Conservation (phyloP, 2,797 vertebrate genomes). For the Chlorospingus semifuscus region DNA sequence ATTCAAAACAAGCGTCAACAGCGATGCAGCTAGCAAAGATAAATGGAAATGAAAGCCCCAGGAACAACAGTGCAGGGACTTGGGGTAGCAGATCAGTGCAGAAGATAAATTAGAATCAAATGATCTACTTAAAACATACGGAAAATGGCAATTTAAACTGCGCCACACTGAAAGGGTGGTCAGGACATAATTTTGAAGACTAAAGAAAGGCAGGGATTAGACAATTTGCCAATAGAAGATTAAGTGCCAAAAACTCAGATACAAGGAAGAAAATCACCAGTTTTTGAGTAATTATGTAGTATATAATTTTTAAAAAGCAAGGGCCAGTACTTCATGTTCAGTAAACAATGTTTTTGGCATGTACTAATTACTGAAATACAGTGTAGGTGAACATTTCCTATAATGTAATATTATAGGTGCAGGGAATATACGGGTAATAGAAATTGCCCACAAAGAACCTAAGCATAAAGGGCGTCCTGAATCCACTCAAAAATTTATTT, state of each 20-base stretch:
- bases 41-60: conserved; percentile 37
- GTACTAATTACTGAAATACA: background rate
- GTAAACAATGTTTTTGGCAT: background rate
- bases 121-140: background rate
- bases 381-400: background rate
- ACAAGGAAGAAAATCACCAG: background rate
- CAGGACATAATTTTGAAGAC: background rate
- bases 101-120: conserved; percentile 31
- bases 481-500: background rate
- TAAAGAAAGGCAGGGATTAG: background rate
- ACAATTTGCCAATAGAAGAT: background rate
- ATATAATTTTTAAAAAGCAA: background rate
- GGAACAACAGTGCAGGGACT: background rate
- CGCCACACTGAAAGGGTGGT: background rate
- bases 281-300: background rate
- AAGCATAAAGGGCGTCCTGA: background rate
- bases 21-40: conserved; percentile 21
- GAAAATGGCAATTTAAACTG: background rate
- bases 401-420: background rate
- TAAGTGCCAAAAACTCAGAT: background rate
- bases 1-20: conserved; percentile 26
- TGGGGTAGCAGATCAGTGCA: conserved; percentile 20
- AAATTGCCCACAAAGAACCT: background rate
- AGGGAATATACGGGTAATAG: background rate
- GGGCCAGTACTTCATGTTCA: background rate